A percentile compares a stretch with the other conserved stretches of the same genome.
Evolutionary conservation across 2,113 vertebrate species (phyloP).

Genomic region (Pseudopodoces humilis): DNA sequence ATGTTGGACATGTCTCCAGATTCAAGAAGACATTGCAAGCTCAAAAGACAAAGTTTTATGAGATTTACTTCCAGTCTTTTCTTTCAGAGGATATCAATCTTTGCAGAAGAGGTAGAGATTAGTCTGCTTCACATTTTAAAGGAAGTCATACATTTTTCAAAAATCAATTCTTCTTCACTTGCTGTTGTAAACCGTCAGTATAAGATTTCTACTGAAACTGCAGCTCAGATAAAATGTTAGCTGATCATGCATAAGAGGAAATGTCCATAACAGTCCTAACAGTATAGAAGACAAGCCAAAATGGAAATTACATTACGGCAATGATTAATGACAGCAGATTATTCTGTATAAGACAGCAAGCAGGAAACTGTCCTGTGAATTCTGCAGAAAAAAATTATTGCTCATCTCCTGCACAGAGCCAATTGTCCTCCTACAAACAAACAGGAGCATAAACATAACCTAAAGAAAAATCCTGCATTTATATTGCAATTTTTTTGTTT

Average conservation of each 20-base stretch:
- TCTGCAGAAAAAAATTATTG: neutral
- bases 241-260: neutral
- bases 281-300: neutral
- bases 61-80: neutral
- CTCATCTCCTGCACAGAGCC: neutral
- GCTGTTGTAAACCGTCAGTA: neutral
- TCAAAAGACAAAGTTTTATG: neutral
- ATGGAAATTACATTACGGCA: neutral
- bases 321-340: conserved; percentile 5
- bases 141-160: neutral
- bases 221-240: neutral
- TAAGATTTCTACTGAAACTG: neutral
- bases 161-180: neutral
- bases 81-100: neutral
- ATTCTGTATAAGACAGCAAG: neutral
- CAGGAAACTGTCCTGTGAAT: neutral
- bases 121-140: neutral
- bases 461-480: neutral
- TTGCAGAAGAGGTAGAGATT: neutral
- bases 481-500: neutral
- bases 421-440: neutral
- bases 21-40: neutral
- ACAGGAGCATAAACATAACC: neutral
- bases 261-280: neutral
- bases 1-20: neutral